A percentile compares a stretch with the other conserved stretches of the same genome.
Evolutionary conservation across 1,140 invertebrate species (phyloP).

Genomic region (Brachionus sp.): DNA sequence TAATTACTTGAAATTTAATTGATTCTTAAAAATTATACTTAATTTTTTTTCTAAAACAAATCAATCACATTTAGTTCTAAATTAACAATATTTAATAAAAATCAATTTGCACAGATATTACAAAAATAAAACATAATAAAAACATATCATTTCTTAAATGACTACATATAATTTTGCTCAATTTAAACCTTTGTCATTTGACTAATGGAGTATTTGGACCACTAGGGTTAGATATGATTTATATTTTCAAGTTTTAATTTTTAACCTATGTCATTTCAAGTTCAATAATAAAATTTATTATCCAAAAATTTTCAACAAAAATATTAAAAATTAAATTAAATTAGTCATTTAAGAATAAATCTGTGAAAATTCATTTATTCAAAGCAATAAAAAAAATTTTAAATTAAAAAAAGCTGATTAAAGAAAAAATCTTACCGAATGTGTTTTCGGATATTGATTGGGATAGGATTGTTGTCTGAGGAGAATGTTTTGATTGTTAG

Average conservation of each 20-base stretch:
- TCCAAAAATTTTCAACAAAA: too few species aligned
- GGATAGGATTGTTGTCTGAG: constrained; percentile 10
- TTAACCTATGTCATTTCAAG: too few species aligned
- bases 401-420: not conserved
- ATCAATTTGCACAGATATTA: constrained; percentile 18
- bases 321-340: not conserved
- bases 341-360: not conserved
- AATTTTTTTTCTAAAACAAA: not conserved
- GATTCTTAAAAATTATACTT: not conserved
- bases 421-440: not conserved
- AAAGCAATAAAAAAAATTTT: not conserved
- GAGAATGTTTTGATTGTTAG: not conserved
- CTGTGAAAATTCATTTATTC: constrained; percentile 36
- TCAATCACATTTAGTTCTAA: not conserved
- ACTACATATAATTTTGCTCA: too few species aligned
- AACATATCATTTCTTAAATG: not conserved
- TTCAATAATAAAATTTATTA: too few species aligned
- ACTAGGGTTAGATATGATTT: too few species aligned
- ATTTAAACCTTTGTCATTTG: too few species aligned
- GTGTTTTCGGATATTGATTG: constrained; percentile 13
- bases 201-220: too few species aligned
- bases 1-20: not conserved
- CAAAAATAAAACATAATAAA: not conserved
- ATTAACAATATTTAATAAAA: not conserved
- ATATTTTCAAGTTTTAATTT: too few species aligned